Evolutionary conservation across 2,888 invertebrate genomes (phyloP).

Genomic region (Acrocera orbiculus): DNA sequence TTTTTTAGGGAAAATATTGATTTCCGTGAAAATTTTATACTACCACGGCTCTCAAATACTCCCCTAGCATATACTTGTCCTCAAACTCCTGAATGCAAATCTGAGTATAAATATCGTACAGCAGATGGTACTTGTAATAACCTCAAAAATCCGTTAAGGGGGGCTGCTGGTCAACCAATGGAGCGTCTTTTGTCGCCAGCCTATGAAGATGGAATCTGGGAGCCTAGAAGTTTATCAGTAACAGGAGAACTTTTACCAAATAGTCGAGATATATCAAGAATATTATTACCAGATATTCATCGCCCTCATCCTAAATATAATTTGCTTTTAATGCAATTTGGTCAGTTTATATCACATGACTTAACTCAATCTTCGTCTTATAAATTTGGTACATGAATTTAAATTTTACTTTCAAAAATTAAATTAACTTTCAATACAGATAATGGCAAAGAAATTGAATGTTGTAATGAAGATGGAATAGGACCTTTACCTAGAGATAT

Average conservation of each 20-base stretch:
- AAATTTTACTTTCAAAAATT: neutral
- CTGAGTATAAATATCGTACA: conserved; percentile 41
- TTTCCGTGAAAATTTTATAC: too few relatives aligned
- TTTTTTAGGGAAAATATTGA: conserved; percentile 25
- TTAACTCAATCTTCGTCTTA: conserved; percentile 51
- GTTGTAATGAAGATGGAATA: conserved; percentile 46
- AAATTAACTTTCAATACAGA: conserved; percentile 27
- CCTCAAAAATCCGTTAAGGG: conserved; percentile 46
- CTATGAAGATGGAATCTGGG: conserved; percentile 43
- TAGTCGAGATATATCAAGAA: conserved; percentile 47
- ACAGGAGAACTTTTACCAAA: conserved; percentile 40
- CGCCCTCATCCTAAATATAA: conserved; percentile 44
- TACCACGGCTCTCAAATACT: too few relatives aligned
- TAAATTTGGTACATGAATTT: conserved; percentile 37
- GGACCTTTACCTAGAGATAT: conserved; percentile 33
- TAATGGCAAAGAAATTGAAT: conserved; percentile 51
- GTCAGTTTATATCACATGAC: conserved; percentile 64
- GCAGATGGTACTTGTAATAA: conserved; percentile 73
- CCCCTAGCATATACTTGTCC: conserved; percentile 19
- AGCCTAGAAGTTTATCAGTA: conserved; percentile 28
- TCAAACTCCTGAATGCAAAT: conserved; percentile 26
- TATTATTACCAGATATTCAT: conserved; percentile 40
- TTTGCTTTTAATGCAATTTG: conserved; percentile 59
- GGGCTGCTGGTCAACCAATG: conserved; percentile 45
- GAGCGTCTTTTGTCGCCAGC: conserved; percentile 48